A percentile compares a stretch with the other conserved stretches of the same genome.
Evolutionary conservation across 2,113 vertebrate species (phyloP).

Genomic region (Plectropomus leopardus): DNA sequence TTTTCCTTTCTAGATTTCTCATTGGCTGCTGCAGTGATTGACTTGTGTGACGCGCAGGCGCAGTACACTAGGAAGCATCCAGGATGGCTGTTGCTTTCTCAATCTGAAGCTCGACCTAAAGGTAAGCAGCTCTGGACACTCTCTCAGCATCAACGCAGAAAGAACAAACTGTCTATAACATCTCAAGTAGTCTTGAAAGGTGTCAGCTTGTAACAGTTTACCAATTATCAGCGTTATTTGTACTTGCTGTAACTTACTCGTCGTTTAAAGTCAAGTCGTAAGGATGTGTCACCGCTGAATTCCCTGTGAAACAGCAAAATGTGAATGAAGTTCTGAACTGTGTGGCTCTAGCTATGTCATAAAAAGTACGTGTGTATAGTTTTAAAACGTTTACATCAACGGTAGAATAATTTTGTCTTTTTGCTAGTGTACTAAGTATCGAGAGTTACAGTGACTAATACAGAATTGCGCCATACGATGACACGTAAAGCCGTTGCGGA

Average conservation of each 20-base stretch:
- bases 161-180: not conserved
- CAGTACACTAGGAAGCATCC: conserved; percentile 44
- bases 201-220: not conserved
- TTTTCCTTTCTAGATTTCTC: not conserved
- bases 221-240: not conserved
- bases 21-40: conserved; percentile 64
- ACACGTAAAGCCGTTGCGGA: conserved; percentile 25
- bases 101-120: conserved; percentile 21
- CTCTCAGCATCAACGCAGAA: not conserved
- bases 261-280: not conserved
- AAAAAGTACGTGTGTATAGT: no score
- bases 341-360: no score
- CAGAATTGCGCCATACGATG: not conserved
- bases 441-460: not conserved
- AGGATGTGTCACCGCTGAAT: not conserved
- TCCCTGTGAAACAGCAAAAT: not conserved
- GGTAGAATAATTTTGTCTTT: not conserved
- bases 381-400: not conserved
- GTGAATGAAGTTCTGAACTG: not conserved
- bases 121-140: conserved; percentile 36
- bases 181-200: accelerated
- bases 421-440: no score
- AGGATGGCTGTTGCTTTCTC: not conserved
- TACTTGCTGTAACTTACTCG: not conserved
- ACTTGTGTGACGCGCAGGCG: conserved; percentile 42